A percentile compares a stretch with the other conserved stretches of the same genome.
phyloP scores from a whole-genome alignment of 2,113 vertebrate species.

The Cromileptes altivelis region DNA sequence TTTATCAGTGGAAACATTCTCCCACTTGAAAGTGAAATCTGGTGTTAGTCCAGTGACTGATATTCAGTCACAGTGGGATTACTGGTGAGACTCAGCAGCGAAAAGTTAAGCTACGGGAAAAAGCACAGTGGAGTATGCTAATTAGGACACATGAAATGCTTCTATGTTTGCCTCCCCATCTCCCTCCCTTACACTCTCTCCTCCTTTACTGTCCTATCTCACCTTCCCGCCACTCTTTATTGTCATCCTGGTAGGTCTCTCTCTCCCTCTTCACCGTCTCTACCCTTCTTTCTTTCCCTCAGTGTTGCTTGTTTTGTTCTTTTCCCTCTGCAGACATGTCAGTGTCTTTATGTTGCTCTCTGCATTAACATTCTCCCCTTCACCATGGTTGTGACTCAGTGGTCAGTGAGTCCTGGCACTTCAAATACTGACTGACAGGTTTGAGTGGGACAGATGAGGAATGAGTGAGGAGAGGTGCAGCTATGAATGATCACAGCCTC shows the following conservation, averaged over 20 bases:
- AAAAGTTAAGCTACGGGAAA: constrained; percentile 18
- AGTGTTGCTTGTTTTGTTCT: background rate
- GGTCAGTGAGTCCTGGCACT: no score
- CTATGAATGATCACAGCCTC: no score
- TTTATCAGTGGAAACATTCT: constrained; percentile 57
- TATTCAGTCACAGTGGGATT: constrained; percentile 41
- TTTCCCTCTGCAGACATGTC: background rate
- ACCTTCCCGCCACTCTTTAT: constrained; percentile 19
- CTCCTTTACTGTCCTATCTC: background rate
- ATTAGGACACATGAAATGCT: constrained; percentile 32
- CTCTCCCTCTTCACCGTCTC: no score
- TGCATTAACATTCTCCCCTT: no score
- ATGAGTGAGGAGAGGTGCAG: no score
- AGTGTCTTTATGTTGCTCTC: background rate
- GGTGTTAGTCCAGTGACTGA: constrained; percentile 9
- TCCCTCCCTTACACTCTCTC: background rate
- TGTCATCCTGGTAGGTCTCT: background rate
- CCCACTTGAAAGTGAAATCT: constrained; percentile 43
- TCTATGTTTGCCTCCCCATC: background rate
- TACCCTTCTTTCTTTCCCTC: background rate
- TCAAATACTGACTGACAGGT: no score
- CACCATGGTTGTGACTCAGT: no score
- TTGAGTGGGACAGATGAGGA: no score
- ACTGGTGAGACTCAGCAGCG: constrained; percentile 12
- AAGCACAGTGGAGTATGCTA: constrained; percentile 21